These are phyloP conservation scores for Tangara arthus DNA, from an alignment of 2,797 vertebrate species.

Conservation along the genomic window DNA sequence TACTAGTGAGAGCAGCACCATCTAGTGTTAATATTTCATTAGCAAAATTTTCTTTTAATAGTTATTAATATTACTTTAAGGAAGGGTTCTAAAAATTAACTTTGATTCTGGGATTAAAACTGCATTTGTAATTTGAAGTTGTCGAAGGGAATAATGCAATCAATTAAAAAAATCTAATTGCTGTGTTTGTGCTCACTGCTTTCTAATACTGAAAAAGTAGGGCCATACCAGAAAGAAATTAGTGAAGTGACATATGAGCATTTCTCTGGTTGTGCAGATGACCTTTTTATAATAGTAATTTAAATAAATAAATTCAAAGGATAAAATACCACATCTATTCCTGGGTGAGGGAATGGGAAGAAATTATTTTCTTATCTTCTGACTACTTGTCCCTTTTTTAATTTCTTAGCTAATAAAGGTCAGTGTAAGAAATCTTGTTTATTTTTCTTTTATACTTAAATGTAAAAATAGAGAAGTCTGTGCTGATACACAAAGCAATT, in stretches of 20 bases:
- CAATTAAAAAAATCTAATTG: not conserved
- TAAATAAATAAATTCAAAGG: not conserved
- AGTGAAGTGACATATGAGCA: not conserved
- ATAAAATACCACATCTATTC: not conserved
- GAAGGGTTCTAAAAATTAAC: not conserved
- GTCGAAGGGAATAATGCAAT: not conserved
- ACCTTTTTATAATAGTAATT: not conserved
- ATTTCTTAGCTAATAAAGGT: not conserved
- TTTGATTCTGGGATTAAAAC: not conserved
- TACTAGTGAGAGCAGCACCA: conserved; percentile 66
- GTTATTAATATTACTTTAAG: not conserved
- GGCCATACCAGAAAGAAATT: not conserved
- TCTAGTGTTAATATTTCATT: conserved; percentile 69
- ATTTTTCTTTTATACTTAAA: not conserved
- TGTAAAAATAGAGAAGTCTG: not conserved
- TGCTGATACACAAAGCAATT: not conserved
- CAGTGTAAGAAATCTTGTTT: not conserved
- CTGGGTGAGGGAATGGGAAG: rapidly evolving
- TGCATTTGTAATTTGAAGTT: not conserved
- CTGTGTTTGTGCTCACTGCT: not conserved
- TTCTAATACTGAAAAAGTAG: not conserved
- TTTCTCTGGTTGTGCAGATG: not conserved
- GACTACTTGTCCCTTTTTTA: not conserved
- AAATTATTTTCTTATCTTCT: not conserved
- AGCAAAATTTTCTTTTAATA: not conserved